phyloP scores from a whole-genome alignment of 2,888 invertebrate species.

The Cyclophora punctaria region DNA sequence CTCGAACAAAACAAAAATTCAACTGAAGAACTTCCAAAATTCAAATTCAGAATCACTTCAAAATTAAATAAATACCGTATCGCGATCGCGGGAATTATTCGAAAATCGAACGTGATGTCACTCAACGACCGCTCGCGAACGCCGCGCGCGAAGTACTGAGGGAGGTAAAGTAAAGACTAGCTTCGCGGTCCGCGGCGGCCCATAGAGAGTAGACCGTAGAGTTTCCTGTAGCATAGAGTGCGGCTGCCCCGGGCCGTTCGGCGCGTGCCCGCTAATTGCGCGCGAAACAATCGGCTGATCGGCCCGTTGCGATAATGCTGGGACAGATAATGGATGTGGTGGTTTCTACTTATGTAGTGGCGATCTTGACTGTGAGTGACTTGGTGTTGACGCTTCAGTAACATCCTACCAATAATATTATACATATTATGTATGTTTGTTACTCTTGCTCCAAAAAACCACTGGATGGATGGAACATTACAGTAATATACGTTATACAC shows the following conservation, averaged over 20 bases:
- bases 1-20: background rate
- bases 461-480: no score
- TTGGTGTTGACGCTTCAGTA: no score
- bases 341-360: no score
- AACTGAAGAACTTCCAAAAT: background rate
- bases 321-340: constrained; percentile 28
- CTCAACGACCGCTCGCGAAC: constrained; percentile 58
- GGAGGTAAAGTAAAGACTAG: background rate
- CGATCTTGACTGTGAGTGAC: no score
- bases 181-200: constrained; percentile 15
- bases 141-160: constrained; percentile 67
- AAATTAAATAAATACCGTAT: background rate
- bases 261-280: constrained; percentile 70
- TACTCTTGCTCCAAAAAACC: no score
- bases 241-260: constrained; percentile 13
- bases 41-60: background rate
- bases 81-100: background rate
- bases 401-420: no score
- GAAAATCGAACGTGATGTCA: background rate
- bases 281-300: constrained; percentile 67
- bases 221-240: background rate
- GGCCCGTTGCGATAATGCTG: constrained; percentile 20
- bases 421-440: no score
- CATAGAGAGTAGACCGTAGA: no score
- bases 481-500: no score